These are phyloP conservation scores for Puma concolor DNA, from an alignment of 2,113 vertebrate genomes.

Conservation along the genomic window DNA sequence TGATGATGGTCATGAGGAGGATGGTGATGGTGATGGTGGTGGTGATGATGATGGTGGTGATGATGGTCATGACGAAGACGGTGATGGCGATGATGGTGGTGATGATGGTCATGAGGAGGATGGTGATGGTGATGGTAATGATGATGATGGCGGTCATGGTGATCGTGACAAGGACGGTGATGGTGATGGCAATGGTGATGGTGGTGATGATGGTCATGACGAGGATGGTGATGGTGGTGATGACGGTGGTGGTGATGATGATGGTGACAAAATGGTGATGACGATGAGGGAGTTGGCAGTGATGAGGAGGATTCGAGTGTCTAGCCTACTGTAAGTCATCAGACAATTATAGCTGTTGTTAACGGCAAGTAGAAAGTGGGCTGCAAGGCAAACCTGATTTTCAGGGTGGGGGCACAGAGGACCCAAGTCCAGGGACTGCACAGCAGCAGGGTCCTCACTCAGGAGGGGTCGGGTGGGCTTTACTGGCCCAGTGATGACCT, in stretches of 20 bases:
- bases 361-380: accelerated
- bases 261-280: not conserved
- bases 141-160: accelerated
- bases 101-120: not conserved
- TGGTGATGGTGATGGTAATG: not conserved
- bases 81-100: not conserved
- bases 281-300: not conserved
- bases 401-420: not conserved
- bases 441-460: not conserved
- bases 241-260: no score
- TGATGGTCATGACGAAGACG: not conserved
- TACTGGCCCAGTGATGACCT: accelerated
- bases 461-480: not conserved
- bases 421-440: no score
- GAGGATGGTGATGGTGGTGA: not conserved
- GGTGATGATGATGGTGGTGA: no score
- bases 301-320: not conserved
- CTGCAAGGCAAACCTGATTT: not conserved
- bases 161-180: accelerated
- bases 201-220: not conserved
- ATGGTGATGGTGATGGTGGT: not conserved
- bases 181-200: accelerated
- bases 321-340: not conserved
- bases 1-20: not conserved
- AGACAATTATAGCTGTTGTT: not conserved